Base-by-base conservation (phyloP, 2,113 vertebrate genomes). In the Anguilla japonica region DNA sequence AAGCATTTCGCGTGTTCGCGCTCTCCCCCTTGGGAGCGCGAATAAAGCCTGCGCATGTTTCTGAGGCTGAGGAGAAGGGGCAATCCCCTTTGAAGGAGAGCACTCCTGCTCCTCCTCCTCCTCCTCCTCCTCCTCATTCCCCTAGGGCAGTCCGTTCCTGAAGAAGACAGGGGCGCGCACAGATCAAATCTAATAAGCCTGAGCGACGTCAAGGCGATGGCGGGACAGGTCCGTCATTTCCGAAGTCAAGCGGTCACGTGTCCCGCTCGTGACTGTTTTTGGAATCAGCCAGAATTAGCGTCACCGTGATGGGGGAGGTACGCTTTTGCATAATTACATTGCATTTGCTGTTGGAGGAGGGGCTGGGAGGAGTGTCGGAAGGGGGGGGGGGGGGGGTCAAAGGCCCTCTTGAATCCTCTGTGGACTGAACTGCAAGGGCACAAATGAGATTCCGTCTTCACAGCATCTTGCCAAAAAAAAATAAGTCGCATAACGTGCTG, bases 151-250 rank as follows among this genome's bases (percentile, higher is more conserved):
- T n/a, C 11, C 50, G 39, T 78, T 20, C 87, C 57, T 46, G 80
- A 43, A 63, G 53, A 71, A 81, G 79, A 84, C 60, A 41, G 41
- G 11, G 80, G 50, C 50, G 29, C 29, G 29, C 83, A 39, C 29
- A 41, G 18, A 82, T 82, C 41, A 85, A 22, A 56, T 75, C 82
- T 82, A 85, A 88, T 71, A 78, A 85, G 22, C 50, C 29, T 81
- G 41, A 82, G 78, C 41, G 46, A 46, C 13, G 29, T 29, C 87
- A 63, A 56, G 71, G 56, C 67, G 18, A 34, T 20, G 22, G 67
- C 20, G 67, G 40, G 82, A 46, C 5, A 29, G 71, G 29, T 57
- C 57, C 87, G 83, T 56, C 83, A 88, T 41, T 78, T 2, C 46
- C 29, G 22, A 78, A 34, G 39, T 40, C 56, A 82, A 75, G 34